Conservation (phyloP, 2,113 vertebrate genomes). For the Jacana jacana region DNA sequence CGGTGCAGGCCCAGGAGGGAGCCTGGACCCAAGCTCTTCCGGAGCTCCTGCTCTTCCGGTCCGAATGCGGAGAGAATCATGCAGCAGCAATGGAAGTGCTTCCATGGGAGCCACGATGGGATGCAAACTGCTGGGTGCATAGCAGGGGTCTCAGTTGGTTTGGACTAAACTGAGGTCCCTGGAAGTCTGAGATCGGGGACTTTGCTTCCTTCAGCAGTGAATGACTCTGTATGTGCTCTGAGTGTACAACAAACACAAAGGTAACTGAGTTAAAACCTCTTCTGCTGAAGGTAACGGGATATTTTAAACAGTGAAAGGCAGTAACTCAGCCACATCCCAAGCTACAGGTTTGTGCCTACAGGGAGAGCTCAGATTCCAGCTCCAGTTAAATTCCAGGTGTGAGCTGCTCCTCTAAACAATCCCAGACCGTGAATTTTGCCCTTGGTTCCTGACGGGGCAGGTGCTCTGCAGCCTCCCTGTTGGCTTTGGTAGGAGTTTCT, state of each 20-base stretch:
- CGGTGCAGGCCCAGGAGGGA: neutral
- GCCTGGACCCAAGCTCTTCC: neutral
- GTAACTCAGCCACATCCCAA: neutral
- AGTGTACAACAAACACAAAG: neutral
- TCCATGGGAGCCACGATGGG: neutral
- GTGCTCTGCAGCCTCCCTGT: neutral
- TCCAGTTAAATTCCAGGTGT: neutral
- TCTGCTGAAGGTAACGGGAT: neutral
- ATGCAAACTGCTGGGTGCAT: neutral
- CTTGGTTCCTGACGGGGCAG: neutral
- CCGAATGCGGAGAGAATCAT: neutral
- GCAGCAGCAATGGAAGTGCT: neutral
- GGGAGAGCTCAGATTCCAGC: neutral
- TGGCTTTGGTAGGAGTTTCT: neutral
- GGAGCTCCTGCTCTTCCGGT: neutral
- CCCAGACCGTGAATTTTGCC: neutral
- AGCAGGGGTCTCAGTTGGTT: neutral
- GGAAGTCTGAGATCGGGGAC: neutral
- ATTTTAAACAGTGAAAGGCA: fast-evolving
- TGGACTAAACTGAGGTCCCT: neutral
- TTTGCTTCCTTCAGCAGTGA: neutral
- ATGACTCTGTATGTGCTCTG: neutral
- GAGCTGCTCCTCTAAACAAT: neutral
- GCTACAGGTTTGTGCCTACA: neutral
- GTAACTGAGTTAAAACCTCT: neutral